phyloP scores from a whole-genome alignment of 2,888 invertebrate genomes.

The Blastobasis adustella region DNA sequence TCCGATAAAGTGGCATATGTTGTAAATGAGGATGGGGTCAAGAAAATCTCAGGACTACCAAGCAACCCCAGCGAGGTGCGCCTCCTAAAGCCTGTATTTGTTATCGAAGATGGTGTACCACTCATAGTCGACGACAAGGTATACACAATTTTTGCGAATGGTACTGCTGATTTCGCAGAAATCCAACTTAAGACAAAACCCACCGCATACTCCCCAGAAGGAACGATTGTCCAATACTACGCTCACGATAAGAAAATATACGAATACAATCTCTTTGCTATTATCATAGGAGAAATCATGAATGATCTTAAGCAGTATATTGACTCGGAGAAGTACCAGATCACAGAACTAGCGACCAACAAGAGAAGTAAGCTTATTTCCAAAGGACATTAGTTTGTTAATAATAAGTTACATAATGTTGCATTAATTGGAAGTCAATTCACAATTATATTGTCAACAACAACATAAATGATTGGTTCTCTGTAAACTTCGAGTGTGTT shows the following conservation, averaged over 20 bases:
- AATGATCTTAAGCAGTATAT: not conserved
- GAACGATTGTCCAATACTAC: slow-evolving; percentile 38
- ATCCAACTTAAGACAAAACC: slow-evolving; percentile 31
- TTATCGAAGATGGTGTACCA: slow-evolving; percentile 30
- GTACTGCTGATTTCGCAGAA: slow-evolving; percentile 24
- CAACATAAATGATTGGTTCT: no score
- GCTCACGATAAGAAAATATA: slow-evolving; percentile 51
- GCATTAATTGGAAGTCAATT: no score
- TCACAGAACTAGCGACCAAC: not conserved
- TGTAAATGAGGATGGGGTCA: slow-evolving; percentile 24
- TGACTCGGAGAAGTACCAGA: not conserved
- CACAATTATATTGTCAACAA: no score
- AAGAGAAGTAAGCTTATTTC: not conserved
- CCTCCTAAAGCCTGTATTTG: slow-evolving; percentile 37
- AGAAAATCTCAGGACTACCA: slow-evolving; percentile 40
- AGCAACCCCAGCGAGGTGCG: slow-evolving; percentile 21
- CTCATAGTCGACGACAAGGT: slow-evolving; percentile 29
- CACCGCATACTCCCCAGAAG: slow-evolving; percentile 41
- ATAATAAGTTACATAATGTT: no score
- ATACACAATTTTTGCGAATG: slow-evolving; percentile 35
- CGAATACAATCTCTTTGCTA: not conserved
- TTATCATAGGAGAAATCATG: not conserved
- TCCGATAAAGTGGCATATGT: slow-evolving; percentile 35
- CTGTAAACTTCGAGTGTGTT: no score
- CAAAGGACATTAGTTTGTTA: not conserved